Evolutionary conservation across 2,797 vertebrate species (phyloP).

Genomic region (Gymnoscopelus microlampas): DNA sequence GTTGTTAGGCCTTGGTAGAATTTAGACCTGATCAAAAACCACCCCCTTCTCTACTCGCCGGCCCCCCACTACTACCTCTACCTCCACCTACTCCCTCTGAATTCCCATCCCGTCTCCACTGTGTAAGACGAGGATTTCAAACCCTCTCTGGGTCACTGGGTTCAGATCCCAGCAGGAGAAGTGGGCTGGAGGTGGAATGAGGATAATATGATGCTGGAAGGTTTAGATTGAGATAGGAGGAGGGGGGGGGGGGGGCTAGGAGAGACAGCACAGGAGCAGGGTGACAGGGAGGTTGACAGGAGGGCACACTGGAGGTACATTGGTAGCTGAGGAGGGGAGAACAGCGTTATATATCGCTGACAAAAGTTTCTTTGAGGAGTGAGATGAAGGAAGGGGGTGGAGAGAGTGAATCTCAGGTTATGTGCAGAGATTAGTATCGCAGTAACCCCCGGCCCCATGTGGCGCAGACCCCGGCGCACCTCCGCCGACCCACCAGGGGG

Average conservation of each 20-base stretch:
- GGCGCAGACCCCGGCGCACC: slow-evolving; percentile 47
- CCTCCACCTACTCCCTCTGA: slow-evolving; percentile 25
- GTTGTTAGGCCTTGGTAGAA: no score
- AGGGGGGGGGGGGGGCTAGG: neutral
- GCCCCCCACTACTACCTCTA: no score
- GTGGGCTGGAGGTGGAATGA: slow-evolving; percentile 23
- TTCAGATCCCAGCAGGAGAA: slow-evolving; percentile 50
- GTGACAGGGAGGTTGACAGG: slow-evolving; percentile 45
- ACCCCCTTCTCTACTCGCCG: neutral
- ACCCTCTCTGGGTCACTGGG: slow-evolving; percentile 50
- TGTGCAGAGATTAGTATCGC: slow-evolving; percentile 48
- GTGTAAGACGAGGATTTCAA: slow-evolving; percentile 57
- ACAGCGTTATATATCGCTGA: slow-evolving; percentile 3
- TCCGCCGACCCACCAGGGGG: slow-evolving; percentile 18
- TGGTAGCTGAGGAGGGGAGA: neutral
- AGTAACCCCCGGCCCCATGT: slow-evolving; percentile 4
- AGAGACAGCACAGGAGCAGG: slow-evolving; percentile 3
- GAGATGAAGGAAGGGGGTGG: slow-evolving; percentile 22
- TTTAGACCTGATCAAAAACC: slow-evolving; percentile 8
- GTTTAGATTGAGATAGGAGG: slow-evolving; percentile 4
- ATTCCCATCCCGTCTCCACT: slow-evolving; percentile 33
- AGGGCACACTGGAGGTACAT: slow-evolving; percentile 18
- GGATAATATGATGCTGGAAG: slow-evolving; percentile 10
- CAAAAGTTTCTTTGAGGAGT: neutral
- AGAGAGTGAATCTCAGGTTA: slow-evolving; percentile 33